Evolutionary conservation across 2,797 vertebrate species (phyloP), one percentile per base, ranked within the genome.

Genomic region (Pteropus rufus): DNA sequence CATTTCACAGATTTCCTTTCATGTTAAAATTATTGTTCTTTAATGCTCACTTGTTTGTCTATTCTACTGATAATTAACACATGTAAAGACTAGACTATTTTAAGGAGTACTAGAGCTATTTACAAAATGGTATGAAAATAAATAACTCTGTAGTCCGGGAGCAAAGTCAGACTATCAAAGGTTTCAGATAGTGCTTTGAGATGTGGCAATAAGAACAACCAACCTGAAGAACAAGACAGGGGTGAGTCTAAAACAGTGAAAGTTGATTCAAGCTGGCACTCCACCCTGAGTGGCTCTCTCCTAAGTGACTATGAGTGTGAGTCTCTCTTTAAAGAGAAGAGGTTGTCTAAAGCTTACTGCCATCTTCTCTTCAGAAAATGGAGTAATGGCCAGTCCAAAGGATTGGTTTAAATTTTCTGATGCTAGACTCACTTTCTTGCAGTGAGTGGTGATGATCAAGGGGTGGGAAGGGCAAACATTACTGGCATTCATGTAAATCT

Each of bases 171-270:
- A 70, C 14, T 46, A 65, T 60, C 76, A 88, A 54, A 85, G 34
- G 8, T 90, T 90, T 91, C 83, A 54, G 67, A 85, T 10, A 44
- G 41, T 77, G 91, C n/a, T 85, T 91, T 85, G 52, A 85, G 88
- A 58, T 79, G 69, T 92, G 91, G 92, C 49, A 41, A 34, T 34
- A 12, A 92, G 81, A 60, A 12, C 10, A 52, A 58, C 7, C 12
- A 65, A 82, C 49, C 29, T 29, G 84, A 64, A 93, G 85, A 93
- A 62, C 75, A 5, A 69, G 85, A 5, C 21, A 16, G 6, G 34
- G 80, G 3, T 3, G 36, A 10, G 15, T 73, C 18, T 79, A 29
- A 19, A 31, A 29, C 36, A 39, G 12, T 16, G 54, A n/a, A 39
- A 82, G 60, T 12, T 14, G 36, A 41, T 46, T 83, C 62, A 18